These are phyloP conservation scores for Tragelaphus scriptus DNA, from an alignment of 2,113 vertebrate genomes.

Conservation along the genomic window DNA sequence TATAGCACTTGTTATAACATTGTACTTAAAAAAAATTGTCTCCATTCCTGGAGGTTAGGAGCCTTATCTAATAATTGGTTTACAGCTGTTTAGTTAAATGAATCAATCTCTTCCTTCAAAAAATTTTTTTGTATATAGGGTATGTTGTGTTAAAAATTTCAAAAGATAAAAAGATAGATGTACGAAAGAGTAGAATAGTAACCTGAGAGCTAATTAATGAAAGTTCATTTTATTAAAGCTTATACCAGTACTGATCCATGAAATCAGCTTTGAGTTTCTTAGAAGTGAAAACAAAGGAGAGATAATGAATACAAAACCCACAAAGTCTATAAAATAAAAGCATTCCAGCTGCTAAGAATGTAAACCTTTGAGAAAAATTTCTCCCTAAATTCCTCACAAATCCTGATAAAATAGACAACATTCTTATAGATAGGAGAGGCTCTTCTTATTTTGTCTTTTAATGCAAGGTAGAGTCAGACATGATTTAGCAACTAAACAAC, in stretches of 20 bases:
- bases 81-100: neutral
- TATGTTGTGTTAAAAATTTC: neutral
- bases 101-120: neutral
- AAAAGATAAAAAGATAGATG: neutral
- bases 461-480: neutral
- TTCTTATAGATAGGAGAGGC: neutral
- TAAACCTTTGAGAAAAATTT: slow-evolving; percentile 2
- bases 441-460: neutral
- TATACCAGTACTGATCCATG: neutral
- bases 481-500: neutral
- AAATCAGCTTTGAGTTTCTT: neutral
- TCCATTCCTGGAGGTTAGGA: neutral
- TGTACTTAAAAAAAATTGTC: neutral
- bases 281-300: neutral
- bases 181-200: neutral
- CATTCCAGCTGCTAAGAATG: neutral
- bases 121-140: neutral
- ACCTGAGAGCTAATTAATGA: neutral
- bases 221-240: neutral
- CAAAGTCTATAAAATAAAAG: neutral
- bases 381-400: neutral
- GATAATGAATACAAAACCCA: neutral
- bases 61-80: neutral
- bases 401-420: neutral
- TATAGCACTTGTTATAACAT: neutral